Conservation (phyloP, 2,888 invertebrate genomes). For the Noctua pronuba region DNA sequence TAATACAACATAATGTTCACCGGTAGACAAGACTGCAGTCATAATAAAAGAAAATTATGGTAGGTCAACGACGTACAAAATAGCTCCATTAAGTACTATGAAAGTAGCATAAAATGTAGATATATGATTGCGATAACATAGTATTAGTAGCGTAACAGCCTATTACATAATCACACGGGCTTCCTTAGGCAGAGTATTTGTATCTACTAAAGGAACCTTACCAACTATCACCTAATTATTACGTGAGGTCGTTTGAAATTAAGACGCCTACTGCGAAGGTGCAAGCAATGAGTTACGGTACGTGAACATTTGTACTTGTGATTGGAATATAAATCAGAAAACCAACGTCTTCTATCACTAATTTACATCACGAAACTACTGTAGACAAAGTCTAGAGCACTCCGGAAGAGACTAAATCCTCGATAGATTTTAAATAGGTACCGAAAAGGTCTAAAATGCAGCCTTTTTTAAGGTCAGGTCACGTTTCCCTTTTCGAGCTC, state of each 20-base stretch:
- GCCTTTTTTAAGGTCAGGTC: constrained; percentile 43
- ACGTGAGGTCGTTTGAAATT: constrained; percentile 14
- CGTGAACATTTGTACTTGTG: constrained; percentile 24
- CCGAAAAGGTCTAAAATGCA: constrained; percentile 14
- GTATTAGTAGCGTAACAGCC: constrained; percentile 22
- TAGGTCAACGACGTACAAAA: constrained; percentile 25
- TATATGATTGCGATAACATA: constrained; percentile 25
- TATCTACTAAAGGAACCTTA: constrained; percentile 25
- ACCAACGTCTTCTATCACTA: background rate
- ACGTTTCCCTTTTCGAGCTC: constrained; percentile 49
- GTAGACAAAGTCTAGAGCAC: constrained; percentile 5
- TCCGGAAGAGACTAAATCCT: background rate
- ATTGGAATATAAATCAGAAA: constrained; percentile 30
- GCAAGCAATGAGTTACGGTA: constrained; percentile 54
- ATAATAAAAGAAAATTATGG: constrained; percentile 16
- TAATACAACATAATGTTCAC: background rate
- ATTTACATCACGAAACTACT: constrained; percentile 14
- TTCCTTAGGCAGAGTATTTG: constrained; percentile 1
- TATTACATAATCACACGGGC: constrained; percentile 23
- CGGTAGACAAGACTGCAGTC: background rate
- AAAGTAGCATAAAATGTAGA: constrained; percentile 36
- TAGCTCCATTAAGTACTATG: constrained; percentile 17
- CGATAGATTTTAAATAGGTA: background rate
- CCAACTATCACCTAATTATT: constrained; percentile 1
- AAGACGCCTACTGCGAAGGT: constrained; percentile 46